Base-by-base conservation (phyloP, 1,140 invertebrate species). In the Scaptomyza hsui region DNA sequence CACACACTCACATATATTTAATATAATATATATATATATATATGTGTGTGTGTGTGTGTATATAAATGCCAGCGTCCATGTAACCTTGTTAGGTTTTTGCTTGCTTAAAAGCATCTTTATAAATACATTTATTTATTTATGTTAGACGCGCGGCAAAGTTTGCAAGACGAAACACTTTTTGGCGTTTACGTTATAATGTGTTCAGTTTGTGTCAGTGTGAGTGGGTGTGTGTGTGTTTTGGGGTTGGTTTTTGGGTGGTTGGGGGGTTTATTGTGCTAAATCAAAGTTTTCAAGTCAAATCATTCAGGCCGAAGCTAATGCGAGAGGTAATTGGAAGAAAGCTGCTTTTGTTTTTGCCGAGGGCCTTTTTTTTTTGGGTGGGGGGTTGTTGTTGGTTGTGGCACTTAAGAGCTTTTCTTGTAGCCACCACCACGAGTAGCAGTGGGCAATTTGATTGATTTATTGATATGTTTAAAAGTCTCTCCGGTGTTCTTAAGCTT, bases 71-170 rank as follows among this genome's bases (percentile, higher is more conserved):
- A 35, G 18, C 37, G 44, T 56, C 16, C 60, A 49, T 72, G 56
- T 78, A 82, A 88, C 71, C 78, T 82, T 88, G 72, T 88, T 88
- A 88, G 80, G 61, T 75, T 29, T 29, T 29, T 81, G 21, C 68
- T 65, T 67, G 70, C 85, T 80, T 90, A 83, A 90, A 90, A 90
- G 88, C 88, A 83, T 90, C 88, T 83, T 90, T 89, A 90, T 83
- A 90, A 90, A 90, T 75, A 88, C 79, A 88, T 81, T 90, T 86
- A 90, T 90, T 90, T 90, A 89, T 90, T 90, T 90, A 90, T 90
- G 77, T 65, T 53, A 73, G 63, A 55, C 74, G 56, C 74, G 56
- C 60, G 52, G 62, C 75, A 72, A 78, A 75, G 51, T 67, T 75
- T 62, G 32, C 69, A 81, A 82, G 82, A 74, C 69, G 76, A 67